A percentile compares a stretch with the other conserved stretches of the same genome.
Conservation (phyloP, 2,888 invertebrate species). For the Ectemnius cavifrons region DNA sequence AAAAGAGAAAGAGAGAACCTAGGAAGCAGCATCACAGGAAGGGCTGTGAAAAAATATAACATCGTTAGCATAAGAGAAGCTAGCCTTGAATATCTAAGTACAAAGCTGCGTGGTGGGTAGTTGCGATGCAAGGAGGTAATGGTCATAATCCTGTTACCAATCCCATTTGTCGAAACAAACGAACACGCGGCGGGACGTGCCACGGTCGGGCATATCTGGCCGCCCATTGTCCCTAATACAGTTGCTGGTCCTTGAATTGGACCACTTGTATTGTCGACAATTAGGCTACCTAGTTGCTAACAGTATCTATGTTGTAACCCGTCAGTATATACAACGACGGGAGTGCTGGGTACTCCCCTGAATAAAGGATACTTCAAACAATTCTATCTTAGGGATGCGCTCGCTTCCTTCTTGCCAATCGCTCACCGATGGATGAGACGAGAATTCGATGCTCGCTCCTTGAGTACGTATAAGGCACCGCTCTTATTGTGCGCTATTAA, state of each 20-base stretch:
- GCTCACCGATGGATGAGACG: too few species aligned
- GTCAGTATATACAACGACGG: too few species aligned
- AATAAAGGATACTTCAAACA: too few species aligned
- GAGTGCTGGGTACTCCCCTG: too few species aligned
- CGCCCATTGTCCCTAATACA: conserved; percentile 59
- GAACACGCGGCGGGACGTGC: conserved; percentile 60
- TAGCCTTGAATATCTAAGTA: conserved; percentile 32
- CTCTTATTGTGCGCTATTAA: too few species aligned
- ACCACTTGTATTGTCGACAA: conserved; percentile 41
- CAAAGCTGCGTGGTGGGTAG: conserved; percentile 29
- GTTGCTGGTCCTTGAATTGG: conserved; percentile 47
- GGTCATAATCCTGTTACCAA: conserved; percentile 66
- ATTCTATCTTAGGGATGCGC: too few species aligned
- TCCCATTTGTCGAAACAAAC: conserved; percentile 68
- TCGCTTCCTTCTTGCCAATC: too few species aligned
- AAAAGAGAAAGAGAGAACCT: too few species aligned
- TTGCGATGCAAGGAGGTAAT: conserved; percentile 58
- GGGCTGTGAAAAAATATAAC: conserved; percentile 12
- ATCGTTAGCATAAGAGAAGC: conserved; percentile 37
- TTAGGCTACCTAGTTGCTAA: conserved; percentile 30
- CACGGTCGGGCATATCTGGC: conserved; percentile 50
- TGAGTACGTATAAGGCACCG: too few species aligned
- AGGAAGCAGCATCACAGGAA: too few species aligned
- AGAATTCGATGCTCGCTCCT: neutral
- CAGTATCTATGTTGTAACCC: too few species aligned